Conservation (phyloP, 2,888 invertebrate species). For the Folsomia candida region DNA sequence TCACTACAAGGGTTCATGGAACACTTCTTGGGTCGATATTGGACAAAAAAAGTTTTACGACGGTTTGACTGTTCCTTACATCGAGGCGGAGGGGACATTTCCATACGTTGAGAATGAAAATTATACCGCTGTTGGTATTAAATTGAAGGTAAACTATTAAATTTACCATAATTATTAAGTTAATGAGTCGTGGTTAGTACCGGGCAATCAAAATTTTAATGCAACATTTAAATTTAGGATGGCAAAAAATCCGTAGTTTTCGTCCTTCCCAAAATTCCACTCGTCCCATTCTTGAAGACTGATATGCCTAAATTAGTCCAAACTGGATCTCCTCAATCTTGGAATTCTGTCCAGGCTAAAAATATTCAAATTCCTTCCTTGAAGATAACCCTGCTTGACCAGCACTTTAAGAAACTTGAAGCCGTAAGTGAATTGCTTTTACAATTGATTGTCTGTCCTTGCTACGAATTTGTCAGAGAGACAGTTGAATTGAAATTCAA, state of each 20-base stretch:
- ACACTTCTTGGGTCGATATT: conserved; percentile 25
- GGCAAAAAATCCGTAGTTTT: conserved; percentile 37
- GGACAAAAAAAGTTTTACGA: conserved; percentile 39
- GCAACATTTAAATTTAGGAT: too few relatives aligned
- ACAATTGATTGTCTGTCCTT: neutral
- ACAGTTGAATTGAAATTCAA: neutral
- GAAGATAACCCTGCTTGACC: conserved; percentile 40
- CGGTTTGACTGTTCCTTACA: conserved; percentile 33
- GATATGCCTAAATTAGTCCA: conserved; percentile 30
- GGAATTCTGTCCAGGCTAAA: conserved; percentile 23
- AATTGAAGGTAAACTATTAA: conserved; percentile 23
- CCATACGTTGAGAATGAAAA: conserved; percentile 26
- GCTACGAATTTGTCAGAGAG: neutral
- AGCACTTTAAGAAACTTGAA: conserved; percentile 43
- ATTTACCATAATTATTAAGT: neutral
- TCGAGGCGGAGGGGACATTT: conserved; percentile 33
- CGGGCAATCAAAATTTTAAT: neutral
- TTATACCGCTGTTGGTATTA: conserved; percentile 36
- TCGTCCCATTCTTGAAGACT: conserved; percentile 34
- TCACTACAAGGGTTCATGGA: conserved; percentile 34
- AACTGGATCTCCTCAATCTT: conserved; percentile 25
- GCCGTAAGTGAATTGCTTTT: conserved; percentile 23
- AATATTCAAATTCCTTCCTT: conserved; percentile 34
- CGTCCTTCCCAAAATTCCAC: conserved; percentile 35
- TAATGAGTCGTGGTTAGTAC: neutral